Base-by-base conservation (phyloP, 1,140 invertebrate genomes). In the Argopecten irradians region DNA sequence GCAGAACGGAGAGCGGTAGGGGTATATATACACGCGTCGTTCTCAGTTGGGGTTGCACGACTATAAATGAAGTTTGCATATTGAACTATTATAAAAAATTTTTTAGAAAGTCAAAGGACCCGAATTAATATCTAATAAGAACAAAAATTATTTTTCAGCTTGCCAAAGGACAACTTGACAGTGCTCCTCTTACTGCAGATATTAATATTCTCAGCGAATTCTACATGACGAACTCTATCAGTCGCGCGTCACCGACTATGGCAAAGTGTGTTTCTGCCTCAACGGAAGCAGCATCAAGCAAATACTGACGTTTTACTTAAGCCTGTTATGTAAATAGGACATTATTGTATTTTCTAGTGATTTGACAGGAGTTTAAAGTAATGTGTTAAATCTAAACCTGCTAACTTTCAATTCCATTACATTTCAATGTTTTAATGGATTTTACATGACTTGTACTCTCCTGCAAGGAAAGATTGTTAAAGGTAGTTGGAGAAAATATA, bases 181-280 rank as follows among this genome's bases (percentile, higher is more conserved):
- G 96, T 89, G 96, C 97, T 35, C 96, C 97, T 43, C 94, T 99
- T 43, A 97, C 97, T 90, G 97, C 99, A 0, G 97, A 97, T 91
- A 96, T 98, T 87, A 97, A 97, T 94, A 96, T 86, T 13, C 89
- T 99, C 43, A 97, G 98, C 95, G 98, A 99, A 95, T 99, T 98
- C 96, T 99, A 98, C 95, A 99, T 99, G 98, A 99, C 99, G 14
- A 98, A 99, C 95, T 96, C 97, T 9, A 98, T 99, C 93, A 98
- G 98, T 88, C 96, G 99, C 94, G 98, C 99, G n/a, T 99, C 99
- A 22, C 97, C 97, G 88, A 99, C 99, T 39, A 99, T 99, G 99
- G 98, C 99, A 34, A 99, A 99, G 96, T 99, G 99, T 96, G 97
- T 99, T 83, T 97, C 98, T 93, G 98, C 99, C 46, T 90, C 91